These are phyloP conservation scores for Campylomormyrus tamandua DNA, from an alignment of 2,113 vertebrate species.

Conservation along the genomic window DNA sequence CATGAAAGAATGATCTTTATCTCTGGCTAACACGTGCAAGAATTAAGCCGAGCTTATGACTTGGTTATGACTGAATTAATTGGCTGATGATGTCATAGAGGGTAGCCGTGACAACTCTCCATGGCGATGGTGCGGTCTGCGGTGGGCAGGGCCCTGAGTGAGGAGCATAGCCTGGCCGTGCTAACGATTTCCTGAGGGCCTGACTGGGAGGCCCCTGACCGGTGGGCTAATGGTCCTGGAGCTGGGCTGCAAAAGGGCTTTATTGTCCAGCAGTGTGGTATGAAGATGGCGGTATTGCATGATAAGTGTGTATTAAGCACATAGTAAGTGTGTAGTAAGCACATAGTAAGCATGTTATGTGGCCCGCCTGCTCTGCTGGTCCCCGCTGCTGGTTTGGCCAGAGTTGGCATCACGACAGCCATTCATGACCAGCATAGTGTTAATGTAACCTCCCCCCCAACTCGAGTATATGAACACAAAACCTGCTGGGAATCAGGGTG, in stretches of 20 bases:
- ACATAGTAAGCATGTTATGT: background rate
- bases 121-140: background rate
- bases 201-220: background rate
- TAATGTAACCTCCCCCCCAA: background rate
- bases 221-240: background rate
- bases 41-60: background rate
- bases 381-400: background rate
- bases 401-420: background rate
- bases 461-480: background rate
- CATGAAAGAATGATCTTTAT: background rate
- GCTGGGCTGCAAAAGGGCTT: background rate
- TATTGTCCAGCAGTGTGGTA: background rate
- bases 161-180: background rate
- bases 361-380: background rate
- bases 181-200: background rate
- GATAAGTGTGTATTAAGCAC: background rate
- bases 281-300: background rate
- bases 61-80: background rate
- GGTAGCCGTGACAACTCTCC: background rate
- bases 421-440: background rate
- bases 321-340: no score
- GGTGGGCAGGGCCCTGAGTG: background rate
- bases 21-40: background rate
- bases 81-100: background rate
- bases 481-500: background rate